These are phyloP conservation scores for Arctopsyche grandis DNA, from an alignment of 1,140 invertebrate genomes.

Conservation along the genomic window DNA sequence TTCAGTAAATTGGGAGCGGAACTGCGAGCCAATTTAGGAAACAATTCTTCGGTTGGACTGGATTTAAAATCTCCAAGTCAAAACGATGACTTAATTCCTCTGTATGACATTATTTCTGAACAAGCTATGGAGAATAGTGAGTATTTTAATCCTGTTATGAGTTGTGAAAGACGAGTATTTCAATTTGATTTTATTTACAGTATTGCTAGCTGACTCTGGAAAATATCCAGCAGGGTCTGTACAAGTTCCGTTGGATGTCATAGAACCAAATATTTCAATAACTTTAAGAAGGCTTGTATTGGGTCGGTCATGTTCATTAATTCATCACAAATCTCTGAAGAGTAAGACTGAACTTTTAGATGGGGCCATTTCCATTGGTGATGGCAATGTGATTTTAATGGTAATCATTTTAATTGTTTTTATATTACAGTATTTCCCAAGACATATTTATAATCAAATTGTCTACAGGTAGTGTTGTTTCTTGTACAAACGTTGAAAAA, in stretches of 20 bases:
- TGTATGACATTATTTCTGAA: constrained; percentile 45
- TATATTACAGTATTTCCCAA: neutral
- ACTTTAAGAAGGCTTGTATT: constrained; percentile 66
- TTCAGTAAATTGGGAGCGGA: constrained; percentile 51
- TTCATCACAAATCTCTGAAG: constrained; percentile 66
- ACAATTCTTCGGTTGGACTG: constrained; percentile 27
- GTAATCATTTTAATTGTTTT: constrained; percentile 57
- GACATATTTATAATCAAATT: constrained; percentile 12
- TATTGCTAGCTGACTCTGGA: constrained; percentile 48
- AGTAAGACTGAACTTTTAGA: constrained; percentile 70
- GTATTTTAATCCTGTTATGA: constrained; percentile 25
- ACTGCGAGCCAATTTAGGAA: constrained; percentile 48
- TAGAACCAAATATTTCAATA: constrained; percentile 56
- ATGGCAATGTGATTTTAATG: constrained; percentile 69
- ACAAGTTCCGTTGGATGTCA: neutral
- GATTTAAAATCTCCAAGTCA: constrained; percentile 33
- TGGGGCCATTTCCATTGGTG: constrained; percentile 65
- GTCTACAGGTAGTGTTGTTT: constrained; percentile 66
- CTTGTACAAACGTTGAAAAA: constrained; percentile 68
- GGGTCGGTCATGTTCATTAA: constrained; percentile 64
- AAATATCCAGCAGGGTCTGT: constrained; percentile 21
- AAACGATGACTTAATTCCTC: constrained; percentile 39
- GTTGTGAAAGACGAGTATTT: too few species aligned
- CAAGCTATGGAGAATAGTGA: constrained; percentile 47
- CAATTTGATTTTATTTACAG: constrained; percentile 8